Conservation (phyloP, 1,140 invertebrate species). For the Eumaeus atala region DNA sequence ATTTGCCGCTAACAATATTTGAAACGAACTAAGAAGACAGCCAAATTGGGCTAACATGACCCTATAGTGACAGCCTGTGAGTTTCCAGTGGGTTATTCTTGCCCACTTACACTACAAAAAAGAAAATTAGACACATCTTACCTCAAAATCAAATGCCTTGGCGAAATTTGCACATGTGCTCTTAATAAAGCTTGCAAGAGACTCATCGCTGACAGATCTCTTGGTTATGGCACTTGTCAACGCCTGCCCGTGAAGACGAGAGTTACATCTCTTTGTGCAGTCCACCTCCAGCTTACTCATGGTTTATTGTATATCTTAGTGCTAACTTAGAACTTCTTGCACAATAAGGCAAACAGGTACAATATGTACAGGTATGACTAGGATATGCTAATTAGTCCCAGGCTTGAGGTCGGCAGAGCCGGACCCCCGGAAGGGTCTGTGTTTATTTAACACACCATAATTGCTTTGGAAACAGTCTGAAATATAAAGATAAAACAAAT, state of each 20-base stretch:
- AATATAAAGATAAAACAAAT: constrained; percentile 35
- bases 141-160: constrained; percentile 72
- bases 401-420: constrained; percentile 33
- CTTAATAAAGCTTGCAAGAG: constrained; percentile 75
- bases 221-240: constrained; percentile 77
- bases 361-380: constrained; percentile 28
- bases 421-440: constrained; percentile 41
- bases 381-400: constrained; percentile 34
- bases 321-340: too few relatives aligned
- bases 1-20: too few relatives aligned
- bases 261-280: constrained; percentile 76
- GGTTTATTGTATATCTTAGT: constrained; percentile 6
- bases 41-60: too few relatives aligned
- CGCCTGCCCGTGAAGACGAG: constrained; percentile 76
- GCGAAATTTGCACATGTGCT: constrained; percentile 76
- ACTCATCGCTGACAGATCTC: constrained; percentile 71
- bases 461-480: constrained; percentile 46
- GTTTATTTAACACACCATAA: constrained; percentile 55
- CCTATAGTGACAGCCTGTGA: too few relatives aligned
- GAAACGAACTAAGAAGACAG: too few relatives aligned
- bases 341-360: neutral
- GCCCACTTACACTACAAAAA: constrained; percentile 5
- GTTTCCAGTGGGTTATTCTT: too few relatives aligned
- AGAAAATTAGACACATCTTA: constrained; percentile 34
- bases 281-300: constrained; percentile 66